Conservation (phyloP, 2,888 invertebrate species). For the Spisula solida region DNA sequence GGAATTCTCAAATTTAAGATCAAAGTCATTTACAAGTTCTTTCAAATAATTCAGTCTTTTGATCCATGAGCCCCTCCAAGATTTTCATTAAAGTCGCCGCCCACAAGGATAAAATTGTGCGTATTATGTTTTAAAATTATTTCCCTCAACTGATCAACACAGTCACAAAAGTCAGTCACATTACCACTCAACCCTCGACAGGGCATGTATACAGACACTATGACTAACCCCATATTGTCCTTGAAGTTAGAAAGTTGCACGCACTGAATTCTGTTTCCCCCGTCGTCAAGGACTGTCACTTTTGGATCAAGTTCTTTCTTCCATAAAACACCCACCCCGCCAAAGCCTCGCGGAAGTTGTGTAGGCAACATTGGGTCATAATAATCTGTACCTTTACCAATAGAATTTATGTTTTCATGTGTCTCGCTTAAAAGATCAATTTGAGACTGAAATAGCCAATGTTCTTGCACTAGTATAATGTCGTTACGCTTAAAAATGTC, state of each 20-base stretch:
- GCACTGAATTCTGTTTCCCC: neutral
- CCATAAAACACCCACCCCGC: neutral
- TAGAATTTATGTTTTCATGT: neutral
- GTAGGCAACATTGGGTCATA: neutral
- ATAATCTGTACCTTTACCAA: neutral
- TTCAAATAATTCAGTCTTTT: neutral
- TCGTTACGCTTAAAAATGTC: too few relatives aligned
- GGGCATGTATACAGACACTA: neutral
- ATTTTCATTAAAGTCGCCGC: neutral
- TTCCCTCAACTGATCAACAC: neutral
- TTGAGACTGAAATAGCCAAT: too few relatives aligned
- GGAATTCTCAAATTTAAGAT: neutral
- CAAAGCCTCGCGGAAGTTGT: neutral
- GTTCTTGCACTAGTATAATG: too few relatives aligned
- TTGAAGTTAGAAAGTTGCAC: neutral
- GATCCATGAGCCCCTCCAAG: neutral
- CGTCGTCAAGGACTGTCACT: neutral
- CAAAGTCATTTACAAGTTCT: neutral
- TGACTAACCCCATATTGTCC: neutral
- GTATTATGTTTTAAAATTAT: neutral
- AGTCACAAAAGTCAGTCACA: neutral
- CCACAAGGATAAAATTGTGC: neutral
- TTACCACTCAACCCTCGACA: neutral
- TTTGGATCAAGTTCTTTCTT: neutral
- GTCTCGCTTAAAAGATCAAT: too few relatives aligned